Evolutionary conservation across 2,113 vertebrate genomes (phyloP).

Genomic region (Conger conger): DNA sequence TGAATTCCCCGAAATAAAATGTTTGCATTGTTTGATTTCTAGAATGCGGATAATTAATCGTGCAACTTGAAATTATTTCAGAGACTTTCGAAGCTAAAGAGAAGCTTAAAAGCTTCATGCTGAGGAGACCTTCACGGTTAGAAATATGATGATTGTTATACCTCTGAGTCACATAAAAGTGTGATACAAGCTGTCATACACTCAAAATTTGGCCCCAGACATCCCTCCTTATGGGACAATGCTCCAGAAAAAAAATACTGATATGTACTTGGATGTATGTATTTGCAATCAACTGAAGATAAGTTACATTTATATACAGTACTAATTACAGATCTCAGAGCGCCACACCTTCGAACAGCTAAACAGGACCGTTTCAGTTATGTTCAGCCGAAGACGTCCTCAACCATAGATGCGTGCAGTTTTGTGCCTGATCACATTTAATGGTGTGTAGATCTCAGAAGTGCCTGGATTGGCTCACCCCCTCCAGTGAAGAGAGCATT

Average conservation of each 20-base stretch:
- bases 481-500: constrained; percentile 25
- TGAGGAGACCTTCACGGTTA: too few relatives aligned
- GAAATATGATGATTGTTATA: too few relatives aligned
- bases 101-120: too few relatives aligned
- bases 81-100: too few relatives aligned
- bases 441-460: constrained; percentile 39
- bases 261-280: too few relatives aligned
- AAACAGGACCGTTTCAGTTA: neutral
- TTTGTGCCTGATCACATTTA: constrained; percentile 37
- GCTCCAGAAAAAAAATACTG: too few relatives aligned
- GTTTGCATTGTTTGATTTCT: neutral
- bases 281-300: neutral
- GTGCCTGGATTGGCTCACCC: constrained; percentile 37
- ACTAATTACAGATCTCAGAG: neutral
- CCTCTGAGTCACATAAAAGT: too few relatives aligned
- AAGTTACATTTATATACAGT: neutral
- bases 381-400: neutral
- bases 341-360: neutral
- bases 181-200: too few relatives aligned
- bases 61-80: too few relatives aligned
- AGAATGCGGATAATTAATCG: too few relatives aligned
- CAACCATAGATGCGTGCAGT: neutral
- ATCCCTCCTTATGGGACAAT: too few relatives aligned
- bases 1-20: constrained; percentile 27
- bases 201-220: too few relatives aligned